Evolutionary conservation across 2,797 vertebrate species (phyloP).

Genomic region (Danio albolineatus): DNA sequence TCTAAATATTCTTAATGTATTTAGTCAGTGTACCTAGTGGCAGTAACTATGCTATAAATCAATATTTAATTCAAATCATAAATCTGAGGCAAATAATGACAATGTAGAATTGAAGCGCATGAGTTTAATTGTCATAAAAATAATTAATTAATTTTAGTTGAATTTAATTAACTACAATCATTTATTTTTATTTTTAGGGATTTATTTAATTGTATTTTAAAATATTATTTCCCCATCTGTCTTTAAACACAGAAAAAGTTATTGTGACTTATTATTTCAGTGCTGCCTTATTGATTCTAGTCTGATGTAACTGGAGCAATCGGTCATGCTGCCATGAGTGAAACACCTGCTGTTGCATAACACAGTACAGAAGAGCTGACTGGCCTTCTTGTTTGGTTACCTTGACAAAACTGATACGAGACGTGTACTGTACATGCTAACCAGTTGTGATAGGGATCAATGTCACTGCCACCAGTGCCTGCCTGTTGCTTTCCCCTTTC

Average conservation of each 20-base stretch:
- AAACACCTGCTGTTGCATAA: slow-evolving; percentile 47
- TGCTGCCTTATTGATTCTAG: neutral
- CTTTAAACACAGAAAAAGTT: slow-evolving; percentile 47
- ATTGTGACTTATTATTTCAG: neutral
- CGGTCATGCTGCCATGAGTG: neutral
- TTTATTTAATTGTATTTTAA: neutral
- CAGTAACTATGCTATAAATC: neutral
- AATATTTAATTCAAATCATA: neutral
- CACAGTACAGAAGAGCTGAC: neutral
- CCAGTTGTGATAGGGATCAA: slow-evolving; percentile 4
- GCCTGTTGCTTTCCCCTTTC: slow-evolving; percentile 10
- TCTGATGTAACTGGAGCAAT: slow-evolving; percentile 29
- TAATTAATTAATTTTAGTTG: too few species aligned
- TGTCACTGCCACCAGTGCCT: neutral
- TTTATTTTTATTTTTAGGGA: neutral
- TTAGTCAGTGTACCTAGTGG: neutral
- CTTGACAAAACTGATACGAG: slow-evolving; percentile 32
- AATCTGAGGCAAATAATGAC: too few species aligned
- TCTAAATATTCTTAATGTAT: neutral
- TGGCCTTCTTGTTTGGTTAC: slow-evolving; percentile 48
- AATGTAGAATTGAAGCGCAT: too few species aligned
- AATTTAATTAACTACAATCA: too few species aligned
- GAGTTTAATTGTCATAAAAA: too few species aligned
- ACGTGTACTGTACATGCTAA: neutral
- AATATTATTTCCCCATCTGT: too few species aligned